Percentiles rank a stretch among this genome's conserved stretches.
Conservation (phyloP, 2,113 vertebrate species). For the Amphiprion percula region DNA sequence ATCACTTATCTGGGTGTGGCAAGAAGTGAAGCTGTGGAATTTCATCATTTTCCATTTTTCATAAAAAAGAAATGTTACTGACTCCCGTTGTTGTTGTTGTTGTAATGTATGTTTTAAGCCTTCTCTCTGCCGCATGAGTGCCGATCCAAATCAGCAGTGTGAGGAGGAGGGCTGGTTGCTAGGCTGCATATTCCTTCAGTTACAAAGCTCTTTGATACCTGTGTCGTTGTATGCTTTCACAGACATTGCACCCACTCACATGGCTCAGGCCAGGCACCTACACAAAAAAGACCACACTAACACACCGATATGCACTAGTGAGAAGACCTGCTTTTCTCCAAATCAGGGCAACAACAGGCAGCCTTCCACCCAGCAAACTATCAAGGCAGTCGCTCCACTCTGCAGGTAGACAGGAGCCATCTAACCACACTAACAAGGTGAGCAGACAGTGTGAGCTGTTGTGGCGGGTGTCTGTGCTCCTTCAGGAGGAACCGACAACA, state of each 20-base stretch:
- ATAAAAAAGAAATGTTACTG: neutral
- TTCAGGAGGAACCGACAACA: constrained; percentile 66
- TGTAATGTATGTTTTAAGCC: constrained; percentile 11
- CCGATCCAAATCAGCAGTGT: constrained; percentile 44
- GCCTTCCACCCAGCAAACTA: constrained; percentile 34
- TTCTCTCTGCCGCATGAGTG: constrained; percentile 11
- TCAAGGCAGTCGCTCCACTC: constrained; percentile 37
- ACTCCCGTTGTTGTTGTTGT: neutral
- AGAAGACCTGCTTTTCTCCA: constrained; percentile 30
- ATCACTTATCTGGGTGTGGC: neutral
- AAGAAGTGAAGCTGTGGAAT: neutral
- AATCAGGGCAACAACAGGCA: constrained; percentile 44
- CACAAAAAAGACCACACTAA: constrained; percentile 29
- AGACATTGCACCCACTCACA: constrained; percentile 49
- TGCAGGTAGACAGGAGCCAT: constrained; percentile 45
- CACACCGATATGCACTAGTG: constrained; percentile 30
- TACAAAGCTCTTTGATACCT: constrained; percentile 58
- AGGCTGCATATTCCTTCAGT: constrained; percentile 64
- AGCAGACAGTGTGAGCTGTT: constrained; percentile 61
- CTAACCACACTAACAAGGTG: constrained; percentile 73
- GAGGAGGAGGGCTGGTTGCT: constrained; percentile 72
- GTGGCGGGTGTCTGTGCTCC: constrained; percentile 61
- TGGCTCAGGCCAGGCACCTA: constrained; percentile 26
- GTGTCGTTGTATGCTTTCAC: constrained; percentile 44
- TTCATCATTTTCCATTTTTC: constrained; percentile 1